These are phyloP conservation scores for Myotis myotis DNA, from an alignment of 2,797 vertebrate species.

Conservation along the genomic window DNA sequence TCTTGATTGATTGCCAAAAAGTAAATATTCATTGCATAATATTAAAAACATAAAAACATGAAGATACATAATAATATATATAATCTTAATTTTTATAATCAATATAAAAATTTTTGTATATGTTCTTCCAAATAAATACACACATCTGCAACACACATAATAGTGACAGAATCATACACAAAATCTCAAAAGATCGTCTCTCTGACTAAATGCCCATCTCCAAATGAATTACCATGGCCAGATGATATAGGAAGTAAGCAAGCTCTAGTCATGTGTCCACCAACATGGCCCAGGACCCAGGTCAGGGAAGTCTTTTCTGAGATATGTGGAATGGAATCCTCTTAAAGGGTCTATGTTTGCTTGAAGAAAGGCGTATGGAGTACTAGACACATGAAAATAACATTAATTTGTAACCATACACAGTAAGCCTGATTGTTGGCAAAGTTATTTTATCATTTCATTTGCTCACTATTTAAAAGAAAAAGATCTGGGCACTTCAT, in stretches of 20 bases:
- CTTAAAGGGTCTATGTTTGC: background rate
- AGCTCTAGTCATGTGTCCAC: background rate
- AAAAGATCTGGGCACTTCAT: background rate
- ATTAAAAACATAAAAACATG: background rate
- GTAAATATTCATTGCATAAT: background rate
- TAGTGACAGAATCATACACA: no score
- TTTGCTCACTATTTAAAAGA: background rate
- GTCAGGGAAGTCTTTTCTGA: background rate
- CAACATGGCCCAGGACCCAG: background rate
- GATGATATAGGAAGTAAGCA: background rate
- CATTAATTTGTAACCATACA: background rate
- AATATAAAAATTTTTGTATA: background rate
- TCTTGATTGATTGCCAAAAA: constrained; percentile 19
- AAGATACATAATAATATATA: background rate
- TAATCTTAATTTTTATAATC: background rate
- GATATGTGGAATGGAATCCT: background rate
- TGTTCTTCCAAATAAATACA: constrained; percentile 9
- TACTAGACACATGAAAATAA: background rate
- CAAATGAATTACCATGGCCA: background rate
- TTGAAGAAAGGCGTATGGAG: background rate
- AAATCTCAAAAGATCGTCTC: background rate
- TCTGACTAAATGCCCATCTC: background rate
- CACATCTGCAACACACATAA: background rate
- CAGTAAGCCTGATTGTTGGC: background rate
- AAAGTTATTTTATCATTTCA: background rate